Base-by-base conservation (phyloP, 2,113 vertebrate species). In the Myocastor coypus region DNA sequence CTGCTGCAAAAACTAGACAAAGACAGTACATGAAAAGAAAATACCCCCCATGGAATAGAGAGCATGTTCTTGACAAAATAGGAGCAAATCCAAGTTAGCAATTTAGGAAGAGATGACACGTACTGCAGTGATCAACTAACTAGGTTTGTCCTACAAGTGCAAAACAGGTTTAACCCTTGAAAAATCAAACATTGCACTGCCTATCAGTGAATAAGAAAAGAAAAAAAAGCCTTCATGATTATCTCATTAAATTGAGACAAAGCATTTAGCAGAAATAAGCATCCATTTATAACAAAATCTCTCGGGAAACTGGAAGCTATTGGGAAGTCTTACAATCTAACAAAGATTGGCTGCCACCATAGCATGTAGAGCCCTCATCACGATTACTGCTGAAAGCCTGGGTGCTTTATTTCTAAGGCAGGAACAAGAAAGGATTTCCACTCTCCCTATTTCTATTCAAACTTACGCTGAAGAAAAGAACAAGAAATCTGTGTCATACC, bases 161-260 rank as follows among this genome's bases (percentile, higher is more conserved):
- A 87, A 93, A 14, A 32, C 80, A 57, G 77, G 83, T 80, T 87
- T 24, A 32, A 52, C 71, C 50, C 78, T 92, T 84, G 34, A 91
- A 92, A 92, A 77, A 96, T 77, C 13, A 87, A 83, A 50, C 52
- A 90, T 26, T 96, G 30, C 42, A 89, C 89, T 66, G 92, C 28
- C 11, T 42, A 63, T 55, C 14, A 83, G 46, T 26, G 69, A 83
- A 84, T 40, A 91, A 81, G n/a, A 32, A 66, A 55, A 46, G 34
- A 19, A 75, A 68, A 68, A 71, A 63, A 82, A 28, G 0, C 13
- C 8, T 40, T 61, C 16, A 82, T 12, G 55, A 4, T 69, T 69
- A 61, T 61, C 26, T 46, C 24, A 69, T 61, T 34, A 89, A 50
- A 86, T 63, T 32, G 24, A 82, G 52, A 77, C 83, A 75, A 83